Evolutionary conservation across 2,797 vertebrate species (phyloP).

Genomic region (Capromys pilorides): DNA sequence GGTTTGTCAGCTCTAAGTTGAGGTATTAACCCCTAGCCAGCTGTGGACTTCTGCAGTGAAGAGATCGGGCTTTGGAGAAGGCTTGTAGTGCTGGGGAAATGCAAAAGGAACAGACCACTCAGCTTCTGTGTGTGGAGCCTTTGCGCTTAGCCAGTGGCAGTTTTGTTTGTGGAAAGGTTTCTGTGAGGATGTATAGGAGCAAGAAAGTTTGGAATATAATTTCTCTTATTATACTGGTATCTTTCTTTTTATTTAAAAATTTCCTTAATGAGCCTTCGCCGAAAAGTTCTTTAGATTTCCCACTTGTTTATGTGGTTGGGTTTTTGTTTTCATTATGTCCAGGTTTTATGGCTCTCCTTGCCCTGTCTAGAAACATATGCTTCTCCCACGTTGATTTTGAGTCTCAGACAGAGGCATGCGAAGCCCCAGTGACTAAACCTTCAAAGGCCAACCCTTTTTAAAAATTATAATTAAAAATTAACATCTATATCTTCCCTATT

Average conservation of each 20-base stretch:
- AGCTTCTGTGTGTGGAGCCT: no score
- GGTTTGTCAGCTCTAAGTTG: neutral
- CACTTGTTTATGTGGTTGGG: neutral
- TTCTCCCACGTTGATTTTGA: neutral
- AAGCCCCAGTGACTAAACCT: neutral
- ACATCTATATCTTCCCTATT: neutral
- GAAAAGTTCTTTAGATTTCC: neutral
- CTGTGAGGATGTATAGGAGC: neutral
- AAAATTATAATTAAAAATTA: neutral
- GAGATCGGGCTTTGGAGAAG: neutral
- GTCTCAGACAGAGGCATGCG: neutral
- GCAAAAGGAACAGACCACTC: rapidly evolving
- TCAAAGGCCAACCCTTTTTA: neutral
- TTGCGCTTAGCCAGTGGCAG: neutral
- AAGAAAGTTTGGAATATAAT: neutral
- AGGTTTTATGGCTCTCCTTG: neutral
- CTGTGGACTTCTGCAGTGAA: neutral
- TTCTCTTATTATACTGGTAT: neutral
- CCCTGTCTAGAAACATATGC: neutral
- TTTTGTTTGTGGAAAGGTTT: neutral
- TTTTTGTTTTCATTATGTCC: slow-evolving; percentile 6
- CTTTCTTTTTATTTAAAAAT: slow-evolving; percentile 41
- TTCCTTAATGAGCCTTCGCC: slow-evolving; percentile 44
- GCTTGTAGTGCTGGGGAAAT: rapidly evolving
- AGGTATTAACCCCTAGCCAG: neutral